phyloP scores from a whole-genome alignment of 2,113 vertebrate species.

The Xenopus borealis region DNA sequence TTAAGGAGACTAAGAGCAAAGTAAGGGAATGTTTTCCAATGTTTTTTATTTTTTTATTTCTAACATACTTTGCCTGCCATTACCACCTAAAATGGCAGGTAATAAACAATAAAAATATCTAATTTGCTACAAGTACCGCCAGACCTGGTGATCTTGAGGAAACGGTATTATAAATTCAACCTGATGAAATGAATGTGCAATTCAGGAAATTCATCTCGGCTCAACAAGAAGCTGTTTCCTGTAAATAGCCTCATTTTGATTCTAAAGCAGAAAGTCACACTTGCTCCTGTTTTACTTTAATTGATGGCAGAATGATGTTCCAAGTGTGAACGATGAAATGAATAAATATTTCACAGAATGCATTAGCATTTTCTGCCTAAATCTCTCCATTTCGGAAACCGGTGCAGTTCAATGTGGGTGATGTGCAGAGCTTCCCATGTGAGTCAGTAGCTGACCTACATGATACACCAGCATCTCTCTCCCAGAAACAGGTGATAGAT shows the following conservation, averaged over 20 bases:
- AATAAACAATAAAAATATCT: no score
- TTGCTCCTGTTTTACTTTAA: not conserved
- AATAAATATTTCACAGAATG: not conserved
- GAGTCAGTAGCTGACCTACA: conserved; percentile 35
- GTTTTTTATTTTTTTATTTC: no score
- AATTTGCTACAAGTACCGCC: no score
- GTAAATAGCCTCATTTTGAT: not conserved
- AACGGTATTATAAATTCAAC: not conserved
- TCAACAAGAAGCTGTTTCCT: not conserved
- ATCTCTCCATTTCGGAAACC: not conserved
- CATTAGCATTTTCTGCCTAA: not conserved
- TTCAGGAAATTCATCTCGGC: conserved; percentile 7
- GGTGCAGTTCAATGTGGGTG: conserved; percentile 5
- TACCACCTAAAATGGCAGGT: no score
- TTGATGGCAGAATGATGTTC: not conserved
- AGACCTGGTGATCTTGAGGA: not conserved
- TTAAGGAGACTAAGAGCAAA: no score
- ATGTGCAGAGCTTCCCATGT: not conserved
- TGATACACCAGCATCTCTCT: conserved; percentile 23
- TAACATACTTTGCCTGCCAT: no score
- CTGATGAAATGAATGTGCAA: not conserved
- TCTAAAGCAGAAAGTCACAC: not conserved
- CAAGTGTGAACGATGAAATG: not conserved
- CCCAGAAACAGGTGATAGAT: conserved; percentile 41
- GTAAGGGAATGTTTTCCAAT: no score